Evolutionary conservation across 1,140 invertebrate species (phyloP).

Genomic region (Lepidurus couesii): DNA sequence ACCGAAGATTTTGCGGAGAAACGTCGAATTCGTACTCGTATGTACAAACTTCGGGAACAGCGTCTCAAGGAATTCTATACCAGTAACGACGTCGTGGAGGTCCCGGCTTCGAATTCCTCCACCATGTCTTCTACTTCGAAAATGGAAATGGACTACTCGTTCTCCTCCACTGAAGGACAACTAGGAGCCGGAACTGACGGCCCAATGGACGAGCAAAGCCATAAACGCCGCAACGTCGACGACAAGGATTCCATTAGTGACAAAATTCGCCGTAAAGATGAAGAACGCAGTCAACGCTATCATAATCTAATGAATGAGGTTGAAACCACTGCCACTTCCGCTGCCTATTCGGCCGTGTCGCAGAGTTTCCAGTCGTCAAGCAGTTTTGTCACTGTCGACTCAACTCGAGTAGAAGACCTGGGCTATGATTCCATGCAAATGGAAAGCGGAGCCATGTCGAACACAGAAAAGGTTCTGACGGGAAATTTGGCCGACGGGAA

Average conservation of each 20-base stretch:
- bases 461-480: not conserved
- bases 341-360: not conserved
- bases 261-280: conserved; percentile 32
- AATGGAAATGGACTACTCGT: conserved; percentile 8
- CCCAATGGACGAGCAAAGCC: not conserved
- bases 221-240: not conserved
- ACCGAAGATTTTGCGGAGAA: conserved; percentile 76
- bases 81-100: conserved; percentile 46
- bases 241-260: conserved; percentile 29
- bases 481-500: not conserved
- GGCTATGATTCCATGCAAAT: conserved; percentile 1
- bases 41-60: conserved; percentile 72
- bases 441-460: conserved; percentile 4
- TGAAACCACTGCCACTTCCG: conserved; percentile 27
- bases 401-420: not conserved
- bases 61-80: conserved; percentile 64
- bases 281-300: conserved; percentile 33
- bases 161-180: not conserved
- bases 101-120: not conserved
- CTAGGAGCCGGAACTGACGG: not conserved
- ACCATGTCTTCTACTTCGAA: conserved; percentile 25
- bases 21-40: conserved; percentile 74
- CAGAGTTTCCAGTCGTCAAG: not conserved
- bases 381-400: not conserved
- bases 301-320: conserved; percentile 32